Base-by-base conservation (phyloP, 2,888 invertebrate species). In the Lepas anatifera region DNA sequence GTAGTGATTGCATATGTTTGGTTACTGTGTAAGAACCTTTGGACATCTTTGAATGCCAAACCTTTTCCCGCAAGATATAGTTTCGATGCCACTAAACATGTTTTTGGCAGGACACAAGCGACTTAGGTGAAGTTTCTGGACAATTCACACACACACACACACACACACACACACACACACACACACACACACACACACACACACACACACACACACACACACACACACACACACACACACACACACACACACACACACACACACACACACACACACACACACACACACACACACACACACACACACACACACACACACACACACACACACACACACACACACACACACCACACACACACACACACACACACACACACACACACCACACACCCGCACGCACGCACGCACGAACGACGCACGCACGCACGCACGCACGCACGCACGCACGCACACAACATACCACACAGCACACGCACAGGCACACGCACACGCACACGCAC, bases 81-180 rank as follows among this genome's bases (percentile, higher is more conserved):
- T n/a, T n/a, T n/a, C n/a, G n/a, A n/a, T n/a, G n/a, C n/a, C n/a
- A n/a, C n/a, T n/a, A n/a, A n/a, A n/a, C n/a, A n/a, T n/a, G n/a
- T n/a, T n/a, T n/a, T n/a, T n/a, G n/a, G n/a, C n/a, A n/a, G n/a
- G n/a, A n/a, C n/a, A n/a, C n/a, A n/a, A n/a, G n/a, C n/a, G n/a
- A n/a, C n/a, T n/a, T n/a, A n/a, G n/a, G n/a, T n/a, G n/a, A n/a
- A n/a, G n/a, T n/a, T n/a, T 27, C 18, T 13, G 32, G 22, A 27
- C 16, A 27, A 58, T n/a, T 18, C 58, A 58, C 58, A 58, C 16
- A 58, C 58, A 58, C 58, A 58, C 58, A 58, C 58, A 58, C 58
- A 58, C 58, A 58, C 58, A 58, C 58, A 22, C 58, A 58, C 58
- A 22, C 58, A 58, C 58, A 22, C 58, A 58, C 58, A 2, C 58